Evolutionary conservation across 2,888 invertebrate species (phyloP), one percentile per base, ranked within the genome.

Genomic region (Rhagium mordax): DNA sequence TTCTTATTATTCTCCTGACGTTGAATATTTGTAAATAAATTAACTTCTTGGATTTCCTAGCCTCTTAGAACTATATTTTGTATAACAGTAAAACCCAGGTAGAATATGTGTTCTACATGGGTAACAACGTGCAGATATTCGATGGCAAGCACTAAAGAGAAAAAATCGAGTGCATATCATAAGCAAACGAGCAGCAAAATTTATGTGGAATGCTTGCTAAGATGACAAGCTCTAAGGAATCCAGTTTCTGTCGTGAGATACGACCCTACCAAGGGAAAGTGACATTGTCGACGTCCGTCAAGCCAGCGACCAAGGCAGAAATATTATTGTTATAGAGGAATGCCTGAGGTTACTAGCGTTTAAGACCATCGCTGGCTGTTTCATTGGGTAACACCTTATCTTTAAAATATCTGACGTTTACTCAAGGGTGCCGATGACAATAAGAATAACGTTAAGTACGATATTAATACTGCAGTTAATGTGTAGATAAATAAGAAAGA

Each of bases 201-300:
- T 71, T 72, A 76, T 75, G 74, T 70, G 78, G 75, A 73, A 78
- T 78, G 78, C 74, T 70, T 67, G 69, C 57, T 24, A 64, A 60
- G 67, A 72, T 75, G 77, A 75, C 75, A 78, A 68, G 69, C 71
- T 64, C 72, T 66, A 21, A 70, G 77, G 77, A 75, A 78, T 75
- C 78, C 77, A 73, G 78, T 78, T 77, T 69, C 74, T 72, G 77
- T 72, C 74, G 72, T 74, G 77, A 78, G 76, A 75, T 76, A 77
- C 74, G 78, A 72, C 65, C 65, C 74, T 51, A 75, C 60, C 70
- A 70, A 68, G 70, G 75, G 73, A 78, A 74, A 77, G 77, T 77
- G 77, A 77, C 75, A 74, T 70, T 55, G 73, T 73, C 59, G 72
- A 72, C 74, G 74, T 75, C 72, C 75, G 72, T 77, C 77, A 75